Evolutionary conservation across 23 tunicate genomes (phyloP).

Genomic region (Aplidium turbinatum): DNA sequence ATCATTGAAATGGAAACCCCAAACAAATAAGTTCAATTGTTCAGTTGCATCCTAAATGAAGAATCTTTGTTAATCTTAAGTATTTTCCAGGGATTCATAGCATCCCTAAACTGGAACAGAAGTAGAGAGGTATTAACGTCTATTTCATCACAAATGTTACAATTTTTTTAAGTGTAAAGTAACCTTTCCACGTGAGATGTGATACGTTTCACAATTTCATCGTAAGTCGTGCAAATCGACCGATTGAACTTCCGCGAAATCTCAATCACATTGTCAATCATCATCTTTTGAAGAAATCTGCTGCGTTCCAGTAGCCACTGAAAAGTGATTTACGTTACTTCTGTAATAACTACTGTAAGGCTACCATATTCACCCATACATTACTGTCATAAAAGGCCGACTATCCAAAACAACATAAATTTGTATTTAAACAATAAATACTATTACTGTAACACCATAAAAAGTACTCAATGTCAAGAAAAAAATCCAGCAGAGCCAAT

Average conservation of each 20-base stretch:
- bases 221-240: constrained; percentile 79
- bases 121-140: too few species aligned
- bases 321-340: neutral
- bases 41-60: too few species aligned
- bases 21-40: neutral
- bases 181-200: constrained; percentile 82
- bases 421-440: too few species aligned
- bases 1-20: too few species aligned
- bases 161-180: too few species aligned
- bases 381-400: too few species aligned
- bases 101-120: too few species aligned
- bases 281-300: constrained; percentile 58
- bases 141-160: too few species aligned
- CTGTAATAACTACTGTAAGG: neutral
- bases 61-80: neutral
- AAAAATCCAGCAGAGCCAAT: too few species aligned
- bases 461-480: too few species aligned
- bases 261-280: constrained; percentile 75
- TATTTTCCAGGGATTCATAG: neutral
- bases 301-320: constrained; percentile 85
- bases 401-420: too few species aligned
- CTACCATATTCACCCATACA: neutral
- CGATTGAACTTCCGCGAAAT: constrained; percentile 86
- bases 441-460: too few species aligned
- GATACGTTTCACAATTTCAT: constrained; percentile 75